Conservation (phyloP, 2,888 invertebrate genomes). For the Drosophila suboccidentalis region DNA sequence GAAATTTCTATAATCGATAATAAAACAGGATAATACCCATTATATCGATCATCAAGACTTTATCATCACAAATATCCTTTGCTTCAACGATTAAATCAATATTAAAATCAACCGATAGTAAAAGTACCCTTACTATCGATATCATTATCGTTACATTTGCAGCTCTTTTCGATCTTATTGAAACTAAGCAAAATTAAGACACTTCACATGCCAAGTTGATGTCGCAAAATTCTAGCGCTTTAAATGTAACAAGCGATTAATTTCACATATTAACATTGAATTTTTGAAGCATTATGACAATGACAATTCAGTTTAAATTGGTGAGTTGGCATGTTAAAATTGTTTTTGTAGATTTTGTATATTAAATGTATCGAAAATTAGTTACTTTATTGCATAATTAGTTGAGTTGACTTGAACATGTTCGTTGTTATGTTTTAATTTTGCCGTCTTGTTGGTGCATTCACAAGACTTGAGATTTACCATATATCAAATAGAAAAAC, state of each 20-base stretch:
- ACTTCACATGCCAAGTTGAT: constrained; percentile 51
- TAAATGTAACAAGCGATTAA: constrained; percentile 2
- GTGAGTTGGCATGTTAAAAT: constrained; percentile 21
- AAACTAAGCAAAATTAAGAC: constrained; percentile 71
- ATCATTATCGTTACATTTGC: neutral
- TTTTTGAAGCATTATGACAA: constrained; percentile 13
- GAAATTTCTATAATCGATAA: neutral
- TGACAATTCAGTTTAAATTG: constrained; percentile 9
- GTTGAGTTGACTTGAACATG: constrained; percentile 54
- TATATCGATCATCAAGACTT: neutral
- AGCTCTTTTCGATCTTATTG: neutral
- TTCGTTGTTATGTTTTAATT: constrained; percentile 73
- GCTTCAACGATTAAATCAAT: neutral
- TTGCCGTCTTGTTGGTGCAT: constrained; percentile 69
- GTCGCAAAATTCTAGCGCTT: constrained; percentile 12
- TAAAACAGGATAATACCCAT: neutral
- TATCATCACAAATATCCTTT: too few species aligned
- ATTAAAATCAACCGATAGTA: neutral
- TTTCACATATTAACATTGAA: neutral
- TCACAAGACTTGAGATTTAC: constrained; percentile 47
- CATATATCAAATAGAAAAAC: constrained; percentile 29
- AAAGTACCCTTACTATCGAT: neutral
- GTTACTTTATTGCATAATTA: constrained; percentile 41
- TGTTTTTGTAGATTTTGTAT: constrained; percentile 16
- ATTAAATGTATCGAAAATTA: constrained; percentile 47